phyloP scores from a whole-genome alignment of 35 echinoderm and acorn worm genomes.

The Diadema setosum region DNA sequence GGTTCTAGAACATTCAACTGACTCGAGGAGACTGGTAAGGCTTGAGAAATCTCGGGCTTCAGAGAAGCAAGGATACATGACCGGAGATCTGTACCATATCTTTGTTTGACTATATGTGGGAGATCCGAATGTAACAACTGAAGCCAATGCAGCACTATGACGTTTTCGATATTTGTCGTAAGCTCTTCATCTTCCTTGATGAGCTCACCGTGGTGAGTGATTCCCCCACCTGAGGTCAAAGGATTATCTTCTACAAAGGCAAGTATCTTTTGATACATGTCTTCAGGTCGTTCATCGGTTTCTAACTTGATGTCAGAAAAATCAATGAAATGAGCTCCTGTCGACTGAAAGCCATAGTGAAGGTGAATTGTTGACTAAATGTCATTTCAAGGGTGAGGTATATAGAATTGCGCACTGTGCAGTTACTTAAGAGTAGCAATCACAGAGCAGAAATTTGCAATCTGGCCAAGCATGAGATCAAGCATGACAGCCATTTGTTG shows the following conservation, averaged over 20 bases:
- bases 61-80: slow-evolving; percentile 30
- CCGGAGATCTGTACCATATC: slow-evolving; percentile 63
- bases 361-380: no score
- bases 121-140: slow-evolving; percentile 36
- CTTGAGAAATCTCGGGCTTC: slow-evolving; percentile 58
- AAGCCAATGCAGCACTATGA: slow-evolving; percentile 72
- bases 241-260: background rate
- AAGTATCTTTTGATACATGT: no score
- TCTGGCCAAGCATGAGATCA: no score
- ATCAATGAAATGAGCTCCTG: no score
- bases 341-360: no score
- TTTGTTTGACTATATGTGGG: slow-evolving; percentile 38
- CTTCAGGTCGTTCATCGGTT: no score
- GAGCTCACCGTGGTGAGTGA: slow-evolving; percentile 31
- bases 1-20: slow-evolving; percentile 19
- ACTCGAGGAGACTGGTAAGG: slow-evolving; percentile 15
- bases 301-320: no score
- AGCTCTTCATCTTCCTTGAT: slow-evolving; percentile 65
- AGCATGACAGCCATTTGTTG: background rate
- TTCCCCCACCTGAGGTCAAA: background rate
- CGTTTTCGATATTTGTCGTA: slow-evolving; percentile 52
- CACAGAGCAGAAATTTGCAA: no score
- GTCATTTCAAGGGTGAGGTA: no score
- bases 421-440: no score
- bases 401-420: no score